Evolutionary conservation across 2,797 vertebrate genomes (phyloP), one percentile per base, ranked within the genome.

Genomic region (Natrix natrix): DNA sequence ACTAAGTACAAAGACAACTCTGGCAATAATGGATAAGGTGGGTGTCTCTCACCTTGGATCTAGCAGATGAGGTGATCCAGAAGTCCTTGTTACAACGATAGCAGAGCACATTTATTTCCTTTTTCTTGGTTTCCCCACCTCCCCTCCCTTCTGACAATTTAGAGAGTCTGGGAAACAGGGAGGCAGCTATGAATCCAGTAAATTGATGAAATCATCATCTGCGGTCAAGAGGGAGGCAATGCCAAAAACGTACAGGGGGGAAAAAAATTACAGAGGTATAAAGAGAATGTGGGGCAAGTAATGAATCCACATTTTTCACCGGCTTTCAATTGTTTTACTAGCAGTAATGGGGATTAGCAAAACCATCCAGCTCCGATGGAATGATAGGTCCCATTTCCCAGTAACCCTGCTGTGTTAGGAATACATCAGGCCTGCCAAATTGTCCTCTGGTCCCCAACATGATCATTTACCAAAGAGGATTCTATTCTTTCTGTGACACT

Each of bases 181-280:
- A 74, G 89, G 32, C n/a, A n/a, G 52, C 28, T 22, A 91, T 32
- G 63, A 88, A 91, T 91, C 87, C 86, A 43, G 90, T 86, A 91
- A 93, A 93, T 88, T 83, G 86, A 89, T 89, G 57, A 89, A 93
- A 55, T 91, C 22, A 93, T 91, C 78, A 56, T 32, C 56, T 26
- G 59, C 74, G 63, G 54, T 88, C 63, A 83, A 60, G 92, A 54
- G 54, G 2, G 86, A 88, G 26, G 8, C 28, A 54, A 54, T 93
- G 90, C 86, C 86, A 91, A 55, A 10, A 10, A 55, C 88, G 37
- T 87, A 28, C 91, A 87, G 43, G 32, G 22, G 26, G 3, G 12
- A 63, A 61, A 90, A 91, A 88, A 91, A 61, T 43, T 43, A 52
- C 48, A 28, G 69, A 6, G 59, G 1, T 28, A 63, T 60, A 74